These are phyloP conservation scores for Synergus umbraculus DNA, from an alignment of 2,888 invertebrate species.

Conservation along the genomic window DNA sequence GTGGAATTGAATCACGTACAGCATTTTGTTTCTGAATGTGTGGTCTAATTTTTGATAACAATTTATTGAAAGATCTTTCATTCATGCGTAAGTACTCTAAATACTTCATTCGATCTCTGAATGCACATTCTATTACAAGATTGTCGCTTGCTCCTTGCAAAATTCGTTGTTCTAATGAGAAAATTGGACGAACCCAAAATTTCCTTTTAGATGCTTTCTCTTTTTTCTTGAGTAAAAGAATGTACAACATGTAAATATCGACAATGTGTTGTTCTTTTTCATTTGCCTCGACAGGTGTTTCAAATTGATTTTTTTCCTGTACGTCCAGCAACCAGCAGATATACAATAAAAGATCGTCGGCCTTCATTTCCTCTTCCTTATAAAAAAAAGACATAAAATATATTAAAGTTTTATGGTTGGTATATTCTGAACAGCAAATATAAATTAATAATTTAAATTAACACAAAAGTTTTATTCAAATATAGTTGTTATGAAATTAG, in stretches of 20 bases:
- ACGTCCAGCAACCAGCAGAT: too few relatives aligned
- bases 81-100: slow-evolving; percentile 49
- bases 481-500: too few relatives aligned
- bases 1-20: slow-evolving; percentile 43
- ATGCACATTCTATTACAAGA: slow-evolving; percentile 44
- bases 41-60: slow-evolving; percentile 43
- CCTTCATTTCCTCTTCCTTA: too few relatives aligned
- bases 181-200: slow-evolving; percentile 6
- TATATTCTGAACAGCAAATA: too few relatives aligned
- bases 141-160: slow-evolving; percentile 43
- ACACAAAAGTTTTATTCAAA: too few relatives aligned
- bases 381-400: too few relatives aligned
- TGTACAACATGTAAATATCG: not conserved
- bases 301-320: too few relatives aligned
- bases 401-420: too few relatives aligned
- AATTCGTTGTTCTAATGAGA: not conserved
- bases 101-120: slow-evolving; percentile 43
- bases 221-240: not conserved
- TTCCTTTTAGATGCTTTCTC: not conserved
- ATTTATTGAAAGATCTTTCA: slow-evolving; percentile 45
- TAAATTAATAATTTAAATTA: too few relatives aligned
- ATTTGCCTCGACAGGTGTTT: too few relatives aligned
- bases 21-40: slow-evolving; percentile 46
- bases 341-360: too few relatives aligned
- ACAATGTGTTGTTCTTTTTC: not conserved